Conservation (phyloP, 2,113 vertebrate species). For the Aplodontia rufa region DNA sequence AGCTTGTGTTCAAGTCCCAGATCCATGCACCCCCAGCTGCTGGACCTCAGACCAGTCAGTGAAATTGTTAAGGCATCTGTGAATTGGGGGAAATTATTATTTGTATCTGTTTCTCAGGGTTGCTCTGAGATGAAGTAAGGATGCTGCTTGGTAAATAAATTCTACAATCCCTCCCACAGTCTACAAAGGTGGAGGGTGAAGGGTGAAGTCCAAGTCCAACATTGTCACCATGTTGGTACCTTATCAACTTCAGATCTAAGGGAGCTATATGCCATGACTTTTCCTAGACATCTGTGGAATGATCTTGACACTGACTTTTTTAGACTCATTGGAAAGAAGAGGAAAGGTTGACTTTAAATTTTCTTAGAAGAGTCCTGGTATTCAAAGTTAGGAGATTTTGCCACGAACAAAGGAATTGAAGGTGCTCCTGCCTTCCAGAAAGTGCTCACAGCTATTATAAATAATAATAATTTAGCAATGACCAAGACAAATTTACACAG, state of each 20-base stretch:
- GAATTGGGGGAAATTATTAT: neutral
- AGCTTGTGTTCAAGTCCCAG: neutral
- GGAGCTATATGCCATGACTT: neutral
- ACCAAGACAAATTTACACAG: no score
- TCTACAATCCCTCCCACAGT: neutral
- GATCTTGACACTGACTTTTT: neutral
- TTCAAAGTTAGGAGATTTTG: neutral
- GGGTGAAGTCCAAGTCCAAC: neutral
- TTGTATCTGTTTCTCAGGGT: neutral
- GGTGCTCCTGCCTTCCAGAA: neutral
- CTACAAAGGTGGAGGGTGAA: neutral
- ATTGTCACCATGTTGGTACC: neutral
- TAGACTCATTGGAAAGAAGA: neutral
- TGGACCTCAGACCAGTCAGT: neutral
- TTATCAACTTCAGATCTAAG: neutral
- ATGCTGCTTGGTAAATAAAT: neutral
- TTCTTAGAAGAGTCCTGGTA: neutral
- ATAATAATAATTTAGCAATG: neutral
- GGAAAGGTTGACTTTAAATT: neutral
- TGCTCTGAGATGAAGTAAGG: neutral
- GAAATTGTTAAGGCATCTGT: neutral
- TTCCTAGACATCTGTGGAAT: neutral
- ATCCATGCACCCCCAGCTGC: neutral
- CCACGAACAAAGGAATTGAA: neutral
- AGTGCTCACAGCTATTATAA: neutral